Percentiles rank a stretch among this genome's conserved stretches.
Evolutionary conservation across 2,888 invertebrate species (phyloP).

Genomic region (Acanthosepion esculentum): DNA sequence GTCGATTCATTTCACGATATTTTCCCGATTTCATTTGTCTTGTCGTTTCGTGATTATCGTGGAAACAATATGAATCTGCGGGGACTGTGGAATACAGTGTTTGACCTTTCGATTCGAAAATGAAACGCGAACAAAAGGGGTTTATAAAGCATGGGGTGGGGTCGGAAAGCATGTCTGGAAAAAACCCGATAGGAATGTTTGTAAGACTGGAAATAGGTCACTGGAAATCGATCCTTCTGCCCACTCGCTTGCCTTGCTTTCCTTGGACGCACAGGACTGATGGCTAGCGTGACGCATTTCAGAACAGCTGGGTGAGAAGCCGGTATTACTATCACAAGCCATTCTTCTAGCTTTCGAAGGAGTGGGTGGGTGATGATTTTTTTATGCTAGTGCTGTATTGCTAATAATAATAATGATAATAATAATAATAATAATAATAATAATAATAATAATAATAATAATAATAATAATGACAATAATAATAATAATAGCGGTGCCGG

Average conservation of each 20-base stretch:
- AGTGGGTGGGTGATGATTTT: too few species aligned
- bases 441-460: too few species aligned
- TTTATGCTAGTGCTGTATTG: too few species aligned
- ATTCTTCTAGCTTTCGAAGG: background rate
- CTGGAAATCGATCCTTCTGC: background rate
- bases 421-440: too few species aligned
- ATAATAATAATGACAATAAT: too few species aligned
- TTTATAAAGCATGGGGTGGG: background rate
- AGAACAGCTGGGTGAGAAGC: background rate
- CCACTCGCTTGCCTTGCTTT: background rate
- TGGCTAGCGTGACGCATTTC: background rate
- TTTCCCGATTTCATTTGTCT: background rate
- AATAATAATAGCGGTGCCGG: too few species aligned
- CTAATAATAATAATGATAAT: too few species aligned
- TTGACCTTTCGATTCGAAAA: background rate
- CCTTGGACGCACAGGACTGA: background rate
- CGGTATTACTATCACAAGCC: background rate
- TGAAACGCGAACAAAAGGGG: background rate
- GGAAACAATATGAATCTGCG: background rate
- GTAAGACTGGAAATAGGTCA: background rate
- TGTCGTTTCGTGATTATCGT: background rate
- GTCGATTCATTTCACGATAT: background rate
- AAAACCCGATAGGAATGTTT: background rate
- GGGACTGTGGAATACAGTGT: background rate
- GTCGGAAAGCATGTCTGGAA: background rate